A percentile compares a stretch with the other conserved stretches of the same genome.
Evolutionary conservation across 2,113 vertebrate genomes (phyloP).

Genomic region (Coreoperca whiteheadi): DNA sequence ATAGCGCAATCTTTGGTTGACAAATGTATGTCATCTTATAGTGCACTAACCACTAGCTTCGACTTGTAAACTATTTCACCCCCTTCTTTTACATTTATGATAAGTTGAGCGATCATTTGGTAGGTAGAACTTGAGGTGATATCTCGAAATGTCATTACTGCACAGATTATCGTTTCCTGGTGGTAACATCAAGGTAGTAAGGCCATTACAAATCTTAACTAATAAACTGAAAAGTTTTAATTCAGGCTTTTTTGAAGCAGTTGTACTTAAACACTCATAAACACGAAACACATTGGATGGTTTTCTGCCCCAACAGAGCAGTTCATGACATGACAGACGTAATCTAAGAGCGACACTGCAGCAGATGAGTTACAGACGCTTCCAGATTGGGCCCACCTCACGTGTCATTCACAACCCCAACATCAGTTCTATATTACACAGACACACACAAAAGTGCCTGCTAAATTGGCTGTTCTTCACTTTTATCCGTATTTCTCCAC

Average conservation of each 20-base stretch:
- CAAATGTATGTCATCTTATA: background rate
- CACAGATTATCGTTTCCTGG: background rate
- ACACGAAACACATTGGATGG: background rate
- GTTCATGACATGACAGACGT: conserved; percentile 61
- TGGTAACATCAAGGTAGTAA: background rate
- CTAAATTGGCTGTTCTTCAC: background rate
- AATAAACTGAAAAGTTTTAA: background rate
- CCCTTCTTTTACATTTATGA: background rate
- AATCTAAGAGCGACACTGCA: conserved; percentile 41
- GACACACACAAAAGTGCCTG: background rate
- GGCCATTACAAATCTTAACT: background rate
- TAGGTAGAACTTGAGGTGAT: background rate
- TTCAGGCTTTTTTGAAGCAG: background rate
- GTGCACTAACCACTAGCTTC: background rate
- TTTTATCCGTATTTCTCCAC: background rate
- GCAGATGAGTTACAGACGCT: conserved; percentile 20
- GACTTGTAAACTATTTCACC: background rate
- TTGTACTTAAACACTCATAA: background rate
- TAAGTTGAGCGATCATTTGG: background rate
- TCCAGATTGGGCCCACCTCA: conserved; percentile 7
- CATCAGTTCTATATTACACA: conserved; percentile 6
- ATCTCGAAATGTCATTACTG: background rate
- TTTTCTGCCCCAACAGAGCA: conserved; percentile 32
- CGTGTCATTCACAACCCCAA: conserved; percentile 22
- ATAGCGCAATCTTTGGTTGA: background rate